Evolutionary conservation across 1,140 invertebrate genomes (phyloP), one percentile per base, ranked within the genome.

Genomic region (Sesamia nonagrioides): DNA sequence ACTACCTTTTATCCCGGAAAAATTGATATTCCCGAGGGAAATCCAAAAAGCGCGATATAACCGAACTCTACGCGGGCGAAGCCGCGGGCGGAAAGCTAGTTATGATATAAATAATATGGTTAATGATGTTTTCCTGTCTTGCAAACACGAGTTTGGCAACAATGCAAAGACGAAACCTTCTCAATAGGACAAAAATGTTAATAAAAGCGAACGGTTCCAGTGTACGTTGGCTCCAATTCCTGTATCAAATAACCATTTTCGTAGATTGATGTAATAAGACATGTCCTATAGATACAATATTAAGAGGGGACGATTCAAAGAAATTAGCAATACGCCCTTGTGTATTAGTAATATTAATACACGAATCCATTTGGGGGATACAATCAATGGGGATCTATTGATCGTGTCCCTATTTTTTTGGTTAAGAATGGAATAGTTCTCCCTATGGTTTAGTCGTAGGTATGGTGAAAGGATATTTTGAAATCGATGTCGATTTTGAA

Each of bases 261-360:
- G 42, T 48, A 74, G 72, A 74, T 74, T 74, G 72, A 75, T 74
- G 58, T 75, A 75, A 75, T 75, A 75, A 75, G 56, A 63, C 73
- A 27, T 48, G 61, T 75, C 42, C 21, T 75, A 75, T 37, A 63
- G 73, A 75, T 75, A 75, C 15, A 75, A 61, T 48, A 18, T 45
- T 45, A 45, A 27, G 66, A 74, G 80, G 87, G 87, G 84, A 78
- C 42, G 78, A 77, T 82, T 82, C 85, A 73, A 78, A 84, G 83
- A 88, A 89, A 91, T 91, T 89, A 88, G 76, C 77, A 48, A 73
- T 61, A 63, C 81, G 68, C 88, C 88, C 88, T 82, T 82, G 81
- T 81, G 84, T 87, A 89, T 87, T 83, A 81, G 78, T 68, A 63
- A 84, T 83, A 91, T 90, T 89, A 89, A 88, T 88, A 89, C 80